phyloP scores from a whole-genome alignment of 1,140 invertebrate genomes.

The Drosophila ironensis region DNA sequence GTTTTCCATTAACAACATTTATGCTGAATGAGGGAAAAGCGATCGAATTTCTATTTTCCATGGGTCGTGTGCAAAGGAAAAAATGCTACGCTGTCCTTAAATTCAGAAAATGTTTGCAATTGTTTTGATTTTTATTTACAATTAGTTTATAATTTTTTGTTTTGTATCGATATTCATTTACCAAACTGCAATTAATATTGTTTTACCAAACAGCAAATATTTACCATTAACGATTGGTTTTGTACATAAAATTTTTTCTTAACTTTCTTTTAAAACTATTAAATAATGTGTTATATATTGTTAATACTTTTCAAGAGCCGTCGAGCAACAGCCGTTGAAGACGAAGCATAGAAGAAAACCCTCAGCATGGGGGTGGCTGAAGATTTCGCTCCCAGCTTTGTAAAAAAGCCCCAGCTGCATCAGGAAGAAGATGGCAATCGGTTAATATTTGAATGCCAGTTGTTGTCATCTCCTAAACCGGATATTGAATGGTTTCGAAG shows the following conservation, averaged over 20 bases:
- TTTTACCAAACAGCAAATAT: no score
- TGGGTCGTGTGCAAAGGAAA: slow-evolving; percentile 59
- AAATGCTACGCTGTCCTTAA: neutral
- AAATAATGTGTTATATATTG: neutral
- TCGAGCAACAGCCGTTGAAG: slow-evolving; percentile 54
- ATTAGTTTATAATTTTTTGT: neutral
- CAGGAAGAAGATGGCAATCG: slow-evolving; percentile 98
- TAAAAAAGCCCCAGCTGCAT: slow-evolving; percentile 96
- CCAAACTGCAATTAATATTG: neutral
- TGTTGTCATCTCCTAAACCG: slow-evolving; percentile 93
- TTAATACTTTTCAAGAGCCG: slow-evolving; percentile 27
- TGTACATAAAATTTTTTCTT: neutral
- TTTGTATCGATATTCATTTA: neutral
- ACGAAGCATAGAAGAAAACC: slow-evolving; percentile 43
- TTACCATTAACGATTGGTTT: no score
- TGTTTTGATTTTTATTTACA: neutral
- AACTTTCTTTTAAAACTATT: no score
- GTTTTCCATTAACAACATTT: slow-evolving; percentile 59
- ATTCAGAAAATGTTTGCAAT: neutral
- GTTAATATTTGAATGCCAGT: slow-evolving; percentile 96
- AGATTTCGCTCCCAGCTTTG: slow-evolving; percentile 98
- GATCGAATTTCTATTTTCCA: slow-evolving; percentile 70
- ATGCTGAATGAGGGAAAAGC: slow-evolving; percentile 34
- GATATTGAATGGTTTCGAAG: slow-evolving; percentile 96
- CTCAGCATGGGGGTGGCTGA: slow-evolving; percentile 84